Conservation (phyloP, 2,797 vertebrate genomes). For the Hephaestus fuliginosus region DNA sequence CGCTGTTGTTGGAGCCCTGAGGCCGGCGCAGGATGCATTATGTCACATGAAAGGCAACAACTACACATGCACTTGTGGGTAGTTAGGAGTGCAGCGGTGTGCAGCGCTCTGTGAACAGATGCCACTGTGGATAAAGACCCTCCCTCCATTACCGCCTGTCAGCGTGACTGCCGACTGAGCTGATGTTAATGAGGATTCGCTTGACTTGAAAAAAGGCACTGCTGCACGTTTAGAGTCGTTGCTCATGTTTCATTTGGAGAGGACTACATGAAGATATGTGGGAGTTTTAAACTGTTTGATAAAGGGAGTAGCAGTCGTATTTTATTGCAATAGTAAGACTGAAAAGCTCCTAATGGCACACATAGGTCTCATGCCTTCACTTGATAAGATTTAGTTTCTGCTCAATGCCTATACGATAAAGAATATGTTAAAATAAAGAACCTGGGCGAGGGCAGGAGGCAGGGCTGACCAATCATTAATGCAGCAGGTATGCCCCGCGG, state of each 20-base stretch:
- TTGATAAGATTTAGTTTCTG: slow-evolving; percentile 56
- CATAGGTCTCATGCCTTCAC: slow-evolving; percentile 16
- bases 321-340: not conserved
- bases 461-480: slow-evolving; percentile 89
- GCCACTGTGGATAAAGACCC: slow-evolving; percentile 68
- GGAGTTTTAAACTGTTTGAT: not conserved
- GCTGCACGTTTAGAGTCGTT: not conserved
- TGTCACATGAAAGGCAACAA: slow-evolving; percentile 33
- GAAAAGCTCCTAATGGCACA: not conserved
- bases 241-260: not conserved
- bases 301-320: not conserved
- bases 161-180: slow-evolving; percentile 24
- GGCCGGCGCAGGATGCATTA: slow-evolving; percentile 1
- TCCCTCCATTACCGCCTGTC: slow-evolving; percentile 52
- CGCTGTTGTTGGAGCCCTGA: not conserved
- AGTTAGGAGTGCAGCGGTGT: slow-evolving; percentile 64
- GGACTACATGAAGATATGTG: not conserved
- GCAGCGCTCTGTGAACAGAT: slow-evolving; percentile 68
- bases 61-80: slow-evolving; percentile 13
- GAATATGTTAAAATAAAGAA: slow-evolving; percentile 67
- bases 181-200: slow-evolving; percentile 57
- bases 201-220: slow-evolving; percentile 1
- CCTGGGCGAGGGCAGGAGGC: slow-evolving; percentile 62
- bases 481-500: slow-evolving; percentile 83
- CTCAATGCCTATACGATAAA: slow-evolving; percentile 52